These are phyloP conservation scores for Pelagia noctiluca DNA, from an alignment of 30 jellyfish, hydroid and myxozoan species.

Conservation along the genomic window DNA sequence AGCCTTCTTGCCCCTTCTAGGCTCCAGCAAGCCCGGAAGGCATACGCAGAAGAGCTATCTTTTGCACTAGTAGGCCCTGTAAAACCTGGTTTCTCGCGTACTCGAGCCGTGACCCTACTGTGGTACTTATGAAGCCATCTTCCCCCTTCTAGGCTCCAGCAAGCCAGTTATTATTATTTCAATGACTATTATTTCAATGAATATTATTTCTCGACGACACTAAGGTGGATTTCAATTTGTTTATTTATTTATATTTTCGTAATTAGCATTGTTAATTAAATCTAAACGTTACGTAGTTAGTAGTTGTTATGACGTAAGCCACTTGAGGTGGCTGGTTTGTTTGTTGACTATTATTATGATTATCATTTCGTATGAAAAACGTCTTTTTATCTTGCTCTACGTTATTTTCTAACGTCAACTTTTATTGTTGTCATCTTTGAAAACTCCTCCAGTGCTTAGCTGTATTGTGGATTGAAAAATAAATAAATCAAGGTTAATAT, in stretches of 20 bases:
- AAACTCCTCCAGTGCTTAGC: too few species aligned
- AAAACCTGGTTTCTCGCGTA: too few species aligned
- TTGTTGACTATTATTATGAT: background rate
- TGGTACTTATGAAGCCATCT: slow-evolving; percentile 12
- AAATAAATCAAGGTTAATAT: too few species aligned
- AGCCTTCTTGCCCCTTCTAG: slow-evolving; percentile 20
- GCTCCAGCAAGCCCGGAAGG: too few species aligned
- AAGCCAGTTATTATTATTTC: background rate
- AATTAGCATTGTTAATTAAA: background rate
- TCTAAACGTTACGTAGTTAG: slow-evolving; percentile 22
- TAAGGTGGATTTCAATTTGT: slow-evolving; percentile 34
- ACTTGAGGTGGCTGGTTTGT: slow-evolving; percentile 54
- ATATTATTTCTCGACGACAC: slow-evolving; percentile 19
- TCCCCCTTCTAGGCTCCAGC: too few species aligned
- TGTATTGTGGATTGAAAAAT: too few species aligned
- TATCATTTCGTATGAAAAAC: too few species aligned
- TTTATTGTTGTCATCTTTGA: too few species aligned
- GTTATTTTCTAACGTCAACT: background rate
- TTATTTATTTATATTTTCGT: slow-evolving; percentile 41
- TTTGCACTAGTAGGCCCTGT: too few species aligned
- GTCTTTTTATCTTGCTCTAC: background rate
- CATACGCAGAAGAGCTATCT: too few species aligned
- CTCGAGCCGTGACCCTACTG: too few species aligned
- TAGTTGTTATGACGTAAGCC: slow-evolving; percentile 41
- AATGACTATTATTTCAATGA: background rate